Evolutionary conservation across 1,140 invertebrate species (phyloP), one percentile per base, ranked within the genome.

Genomic region (Drosophila kohkoa): DNA sequence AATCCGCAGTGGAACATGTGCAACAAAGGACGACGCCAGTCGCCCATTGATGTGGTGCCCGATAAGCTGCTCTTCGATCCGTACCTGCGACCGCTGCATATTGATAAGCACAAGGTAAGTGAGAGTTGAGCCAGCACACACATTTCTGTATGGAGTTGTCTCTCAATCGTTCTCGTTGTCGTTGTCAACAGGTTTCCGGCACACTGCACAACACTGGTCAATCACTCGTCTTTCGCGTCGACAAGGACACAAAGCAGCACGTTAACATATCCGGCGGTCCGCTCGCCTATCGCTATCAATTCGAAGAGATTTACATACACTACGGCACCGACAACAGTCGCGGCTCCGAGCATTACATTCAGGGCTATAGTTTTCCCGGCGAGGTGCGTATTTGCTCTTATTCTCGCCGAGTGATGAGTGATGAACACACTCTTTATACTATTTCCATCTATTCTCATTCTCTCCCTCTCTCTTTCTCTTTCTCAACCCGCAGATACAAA

Each of bases 1-100:
- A 99, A 99, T 94, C 97, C 97, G 0, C 97, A 99, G 92, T 99
- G 98, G 98, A 96, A 96, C 86, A 96, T 99, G 93, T 99, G 98
- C 94, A 97, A 96, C 87, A 97, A 97, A 92, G 98, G 98, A 16
- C 94, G 96, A 63, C 94, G 98, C 67, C 98, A 99, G 93, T 99
- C 98, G 60, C 98, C 98, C 13, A 98, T 99, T 81, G 97, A 99
- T 93, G 96, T 99, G 63, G 97, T 99, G 88, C 98, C 98, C 5
- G 96, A 96, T 70, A 96, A 97, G 90, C 94, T 99, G 51, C 95
- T 99, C 25, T 99, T 97, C 93, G 98, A 99, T 94, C 98, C 98
- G 3, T 97, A 97, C 93, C 94, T 99, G 63, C 95, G 96, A 79
- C 95, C 96, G 49, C 93, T 99, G 75, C 95, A 97, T 85, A 95